Percentiles rank a stretch among this genome's conserved stretches.
Evolutionary conservation across 2,888 invertebrate genomes (phyloP).

Genomic region (Quadroppia sp.): DNA sequence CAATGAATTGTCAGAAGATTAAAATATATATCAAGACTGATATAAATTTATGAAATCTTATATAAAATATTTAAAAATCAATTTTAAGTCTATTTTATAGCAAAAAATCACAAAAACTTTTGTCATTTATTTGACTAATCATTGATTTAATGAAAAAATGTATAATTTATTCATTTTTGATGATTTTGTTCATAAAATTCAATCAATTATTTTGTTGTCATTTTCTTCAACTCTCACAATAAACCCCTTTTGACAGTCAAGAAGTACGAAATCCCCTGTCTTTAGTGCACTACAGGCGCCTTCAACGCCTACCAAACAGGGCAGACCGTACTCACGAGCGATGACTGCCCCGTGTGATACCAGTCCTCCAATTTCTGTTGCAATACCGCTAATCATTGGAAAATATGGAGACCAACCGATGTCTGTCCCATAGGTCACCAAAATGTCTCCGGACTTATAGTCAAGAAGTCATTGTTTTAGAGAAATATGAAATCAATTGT

Average conservation of each 20-base stretch:
- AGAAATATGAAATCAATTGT: background rate
- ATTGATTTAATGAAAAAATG: too few species aligned
- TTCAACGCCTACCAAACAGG: slow-evolving; percentile 70
- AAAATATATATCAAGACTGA: too few species aligned
- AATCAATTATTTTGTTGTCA: background rate
- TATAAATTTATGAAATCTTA: too few species aligned
- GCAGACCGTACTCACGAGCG: slow-evolving; percentile 75
- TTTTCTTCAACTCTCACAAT: slow-evolving; percentile 40
- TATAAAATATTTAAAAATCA: too few species aligned
- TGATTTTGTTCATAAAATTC: too few species aligned
- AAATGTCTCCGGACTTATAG: slow-evolving; percentile 65
- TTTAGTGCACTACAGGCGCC: slow-evolving; percentile 59
- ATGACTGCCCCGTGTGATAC: slow-evolving; percentile 79
- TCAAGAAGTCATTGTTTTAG: background rate
- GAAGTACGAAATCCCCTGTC: slow-evolving; percentile 45
- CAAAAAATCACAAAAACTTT: too few species aligned
- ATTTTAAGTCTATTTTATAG: too few species aligned
- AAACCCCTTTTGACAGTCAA: slow-evolving; percentile 44
- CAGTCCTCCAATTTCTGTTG: slow-evolving; percentile 76
- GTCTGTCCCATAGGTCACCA: slow-evolving; percentile 72
- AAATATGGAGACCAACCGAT: slow-evolving; percentile 83
- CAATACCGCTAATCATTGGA: slow-evolving; percentile 69
- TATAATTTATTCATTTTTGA: too few species aligned
- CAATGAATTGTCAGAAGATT: too few species aligned
- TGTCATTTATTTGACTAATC: too few species aligned